phyloP scores from a whole-genome alignment of 2,888 invertebrate genomes.

The Stramonita haemastoma region DNA sequence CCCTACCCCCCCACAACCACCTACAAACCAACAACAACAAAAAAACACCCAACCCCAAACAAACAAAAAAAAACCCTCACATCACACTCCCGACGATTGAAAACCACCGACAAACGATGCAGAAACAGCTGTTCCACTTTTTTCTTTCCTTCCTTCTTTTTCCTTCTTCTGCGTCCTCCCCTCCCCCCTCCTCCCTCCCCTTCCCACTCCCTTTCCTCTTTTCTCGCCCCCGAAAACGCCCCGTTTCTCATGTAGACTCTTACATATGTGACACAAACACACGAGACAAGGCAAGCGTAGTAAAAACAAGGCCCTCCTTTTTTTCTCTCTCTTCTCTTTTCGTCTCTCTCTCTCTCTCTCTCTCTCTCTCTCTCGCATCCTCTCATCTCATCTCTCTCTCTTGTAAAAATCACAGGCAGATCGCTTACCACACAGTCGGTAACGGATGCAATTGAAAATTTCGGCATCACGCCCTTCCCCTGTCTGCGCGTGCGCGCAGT shows the following conservation, averaged over 20 bases:
- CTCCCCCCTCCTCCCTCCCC: background rate
- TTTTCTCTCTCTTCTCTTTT: too few species aligned
- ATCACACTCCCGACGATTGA: background rate
- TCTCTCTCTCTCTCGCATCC: too few species aligned
- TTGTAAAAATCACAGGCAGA: too few species aligned
- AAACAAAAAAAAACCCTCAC: background rate
- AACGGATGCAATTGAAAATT: slow-evolving; percentile 38
- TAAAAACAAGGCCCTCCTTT: too few species aligned
- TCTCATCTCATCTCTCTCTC: background rate
- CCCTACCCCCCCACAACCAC: background rate
- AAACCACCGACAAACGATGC: background rate
- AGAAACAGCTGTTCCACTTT: background rate
- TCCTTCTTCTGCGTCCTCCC: background rate
- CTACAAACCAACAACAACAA: background rate
- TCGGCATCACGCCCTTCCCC: slow-evolving; percentile 37
- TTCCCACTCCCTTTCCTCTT: background rate
- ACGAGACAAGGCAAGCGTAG: too few species aligned
- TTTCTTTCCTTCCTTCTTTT: background rate
- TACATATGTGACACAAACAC: too few species aligned
- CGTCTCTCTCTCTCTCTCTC: too few species aligned
- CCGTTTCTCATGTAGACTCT: too few species aligned
- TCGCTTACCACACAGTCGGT: slow-evolving; percentile 23
- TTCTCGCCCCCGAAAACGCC: too few species aligned
- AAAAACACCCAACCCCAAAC: background rate
- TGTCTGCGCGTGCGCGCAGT: slow-evolving; percentile 39